These are phyloP conservation scores for Pteromalus puparum DNA, from an alignment of 1,140 invertebrate species.

Conservation along the genomic window DNA sequence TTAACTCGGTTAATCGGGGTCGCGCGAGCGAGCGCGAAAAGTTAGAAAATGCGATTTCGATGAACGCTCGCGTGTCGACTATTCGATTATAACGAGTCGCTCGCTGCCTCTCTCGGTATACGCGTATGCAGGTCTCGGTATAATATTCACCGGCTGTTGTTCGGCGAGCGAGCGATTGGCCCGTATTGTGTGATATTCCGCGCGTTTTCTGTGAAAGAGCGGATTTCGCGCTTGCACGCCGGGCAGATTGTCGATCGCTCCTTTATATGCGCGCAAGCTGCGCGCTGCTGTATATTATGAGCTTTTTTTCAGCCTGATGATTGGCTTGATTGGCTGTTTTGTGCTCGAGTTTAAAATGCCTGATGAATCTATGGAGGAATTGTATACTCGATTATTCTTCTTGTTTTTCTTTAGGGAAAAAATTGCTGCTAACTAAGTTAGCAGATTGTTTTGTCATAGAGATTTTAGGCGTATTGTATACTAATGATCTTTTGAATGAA, in stretches of 20 bases:
- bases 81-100: constrained; percentile 31
- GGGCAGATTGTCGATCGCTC: background rate
- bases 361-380: background rate
- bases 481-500: too few species aligned
- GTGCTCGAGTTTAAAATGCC: background rate
- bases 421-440: too few species aligned
- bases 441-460: too few species aligned
- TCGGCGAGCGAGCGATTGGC: background rate
- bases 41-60: constrained; percentile 47
- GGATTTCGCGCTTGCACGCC: background rate
- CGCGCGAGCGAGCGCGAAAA: constrained; percentile 18
- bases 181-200: background rate
- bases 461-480: too few species aligned
- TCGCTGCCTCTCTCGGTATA: background rate
- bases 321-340: background rate
- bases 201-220: background rate
- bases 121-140: too few species aligned
- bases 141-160: background rate
- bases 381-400: background rate
- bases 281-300: background rate
- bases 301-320: background rate
- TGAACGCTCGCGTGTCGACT: background rate
- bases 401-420: too few species aligned
- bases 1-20: constrained; percentile 40
- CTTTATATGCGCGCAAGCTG: background rate